These are phyloP conservation scores for Zaprionus ornatus DNA, from an alignment of 1,140 invertebrate species.

Conservation along the genomic window DNA sequence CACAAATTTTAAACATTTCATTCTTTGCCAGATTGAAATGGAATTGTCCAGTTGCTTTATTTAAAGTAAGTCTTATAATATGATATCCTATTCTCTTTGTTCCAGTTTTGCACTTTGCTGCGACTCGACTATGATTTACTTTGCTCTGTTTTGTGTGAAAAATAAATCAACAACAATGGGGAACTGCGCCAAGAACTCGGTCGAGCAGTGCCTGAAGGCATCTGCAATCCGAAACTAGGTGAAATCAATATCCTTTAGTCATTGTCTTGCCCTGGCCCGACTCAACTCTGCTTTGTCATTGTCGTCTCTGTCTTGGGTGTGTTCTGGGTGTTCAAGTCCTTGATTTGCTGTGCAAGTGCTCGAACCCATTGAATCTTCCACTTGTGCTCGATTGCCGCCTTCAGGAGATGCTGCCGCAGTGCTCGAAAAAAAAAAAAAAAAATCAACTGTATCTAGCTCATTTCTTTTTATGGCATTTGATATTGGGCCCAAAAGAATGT, in stretches of 20 bases:
- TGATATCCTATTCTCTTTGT: background rate
- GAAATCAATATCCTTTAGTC: slow-evolving; percentile 74
- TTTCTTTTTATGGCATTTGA: slow-evolving; percentile 59
- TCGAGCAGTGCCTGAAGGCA: slow-evolving; percentile 23
- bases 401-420: slow-evolving; percentile 7
- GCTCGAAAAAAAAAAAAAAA: slow-evolving; percentile 21
- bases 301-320: slow-evolving; percentile 28
- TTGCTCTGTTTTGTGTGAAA: background rate
- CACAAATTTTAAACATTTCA: background rate
- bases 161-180: slow-evolving; percentile 25
- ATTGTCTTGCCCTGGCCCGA: slow-evolving; percentile 49
- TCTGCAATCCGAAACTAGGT: slow-evolving; percentile 61
- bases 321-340: slow-evolving; percentile 7
- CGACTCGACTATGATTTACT: background rate
- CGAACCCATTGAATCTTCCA: slow-evolving; percentile 47
- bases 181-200: slow-evolving; percentile 5
- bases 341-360: slow-evolving; percentile 16
- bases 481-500: slow-evolving; percentile 48
- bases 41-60: background rate
- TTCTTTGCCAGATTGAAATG: background rate
- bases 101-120: background rate
- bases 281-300: slow-evolving; percentile 47
- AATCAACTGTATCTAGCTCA: slow-evolving; percentile 47
- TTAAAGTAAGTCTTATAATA: background rate
- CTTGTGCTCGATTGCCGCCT: slow-evolving; percentile 42